These are phyloP conservation scores for Cephus cinctus DNA, from an alignment of 1,140 invertebrate species.

Conservation along the genomic window DNA sequence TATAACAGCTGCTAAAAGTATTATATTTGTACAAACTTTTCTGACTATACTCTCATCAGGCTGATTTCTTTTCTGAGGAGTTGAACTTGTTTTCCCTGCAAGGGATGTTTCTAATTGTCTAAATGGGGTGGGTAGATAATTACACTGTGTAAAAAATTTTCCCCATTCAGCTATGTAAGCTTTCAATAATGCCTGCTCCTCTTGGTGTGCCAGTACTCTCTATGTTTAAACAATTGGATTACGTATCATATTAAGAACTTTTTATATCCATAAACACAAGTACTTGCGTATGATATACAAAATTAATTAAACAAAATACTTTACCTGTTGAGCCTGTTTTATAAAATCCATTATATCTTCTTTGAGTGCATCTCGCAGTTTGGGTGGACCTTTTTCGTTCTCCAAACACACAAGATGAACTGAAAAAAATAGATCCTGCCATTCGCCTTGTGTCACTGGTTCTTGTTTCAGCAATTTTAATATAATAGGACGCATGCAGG, in stretches of 20 bases:
- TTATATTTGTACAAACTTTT: constrained; percentile 56
- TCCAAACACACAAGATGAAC: constrained; percentile 93
- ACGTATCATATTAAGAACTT: constrained; percentile 14
- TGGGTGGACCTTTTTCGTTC: constrained; percentile 92
- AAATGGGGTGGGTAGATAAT: constrained; percentile 95
- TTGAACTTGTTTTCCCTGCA: constrained; percentile 61
- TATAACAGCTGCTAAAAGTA: too few relatives aligned
- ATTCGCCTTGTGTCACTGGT: constrained; percentile 88
- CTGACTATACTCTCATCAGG: constrained; percentile 87
- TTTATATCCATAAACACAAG: too few relatives aligned
- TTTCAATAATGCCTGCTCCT: constrained; percentile 92
- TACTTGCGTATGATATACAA: too few relatives aligned
- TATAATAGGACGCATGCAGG: constrained; percentile 88
- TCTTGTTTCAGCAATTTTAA: constrained; percentile 91
- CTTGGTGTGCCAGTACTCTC: constrained; percentile 84
- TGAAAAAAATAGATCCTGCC: constrained; percentile 96
- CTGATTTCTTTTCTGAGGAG: constrained; percentile 70
- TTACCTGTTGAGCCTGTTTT: constrained; percentile 83
- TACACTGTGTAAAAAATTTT: constrained; percentile 97
- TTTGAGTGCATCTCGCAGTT: constrained; percentile 84
- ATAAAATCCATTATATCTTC: constrained; percentile 95
- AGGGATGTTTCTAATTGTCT: constrained; percentile 85
- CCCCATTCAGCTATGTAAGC: constrained; percentile 97
- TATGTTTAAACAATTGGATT: constrained; percentile 47
- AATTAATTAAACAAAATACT: constrained; percentile 13